These are phyloP conservation scores for Nudaria mundana DNA, from an alignment of 2,888 invertebrate species.

Conservation along the genomic window DNA sequence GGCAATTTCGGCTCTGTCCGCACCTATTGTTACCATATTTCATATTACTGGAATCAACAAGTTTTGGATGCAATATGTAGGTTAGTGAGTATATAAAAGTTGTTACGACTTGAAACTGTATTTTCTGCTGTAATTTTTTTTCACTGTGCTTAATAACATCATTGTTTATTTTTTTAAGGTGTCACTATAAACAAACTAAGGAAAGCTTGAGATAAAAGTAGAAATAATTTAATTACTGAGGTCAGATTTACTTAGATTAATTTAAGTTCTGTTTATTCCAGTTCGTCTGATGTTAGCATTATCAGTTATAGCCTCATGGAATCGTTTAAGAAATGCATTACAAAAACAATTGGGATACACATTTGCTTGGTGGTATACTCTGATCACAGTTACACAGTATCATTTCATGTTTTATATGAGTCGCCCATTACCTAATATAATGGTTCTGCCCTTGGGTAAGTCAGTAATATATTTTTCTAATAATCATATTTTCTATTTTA, in stretches of 20 bases:
- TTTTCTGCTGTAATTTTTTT: too few species aligned
- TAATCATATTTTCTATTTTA: too few species aligned
- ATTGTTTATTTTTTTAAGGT: too few species aligned
- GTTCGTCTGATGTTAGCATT: constrained; percentile 91
- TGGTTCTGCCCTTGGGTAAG: constrained; percentile 94
- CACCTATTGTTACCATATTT: constrained; percentile 87
- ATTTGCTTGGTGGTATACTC: constrained; percentile 90
- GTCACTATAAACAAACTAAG: too few species aligned
- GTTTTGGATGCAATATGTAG: constrained; percentile 93
- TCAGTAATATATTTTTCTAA: too few species aligned
- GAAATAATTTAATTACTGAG: too few species aligned
- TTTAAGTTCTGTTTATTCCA: constrained; percentile 66
- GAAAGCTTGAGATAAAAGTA: too few species aligned
- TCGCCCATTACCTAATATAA: constrained; percentile 96
- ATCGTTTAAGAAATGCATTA: constrained; percentile 86
- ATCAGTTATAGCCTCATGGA: constrained; percentile 88
- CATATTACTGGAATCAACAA: constrained; percentile 87
- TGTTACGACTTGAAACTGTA: too few species aligned
- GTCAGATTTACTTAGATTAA: too few species aligned
- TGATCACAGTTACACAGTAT: constrained; percentile 95
- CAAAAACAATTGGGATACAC: constrained; percentile 88
- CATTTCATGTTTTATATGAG: constrained; percentile 99
- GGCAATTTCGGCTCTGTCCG: constrained; percentile 87
- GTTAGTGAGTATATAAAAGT: constrained; percentile 81
- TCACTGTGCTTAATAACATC: too few species aligned